Percentiles rank a stretch among this genome's conserved stretches.
Conservation (phyloP, 2,888 invertebrate species). For the Helicoverpa assulta region DNA sequence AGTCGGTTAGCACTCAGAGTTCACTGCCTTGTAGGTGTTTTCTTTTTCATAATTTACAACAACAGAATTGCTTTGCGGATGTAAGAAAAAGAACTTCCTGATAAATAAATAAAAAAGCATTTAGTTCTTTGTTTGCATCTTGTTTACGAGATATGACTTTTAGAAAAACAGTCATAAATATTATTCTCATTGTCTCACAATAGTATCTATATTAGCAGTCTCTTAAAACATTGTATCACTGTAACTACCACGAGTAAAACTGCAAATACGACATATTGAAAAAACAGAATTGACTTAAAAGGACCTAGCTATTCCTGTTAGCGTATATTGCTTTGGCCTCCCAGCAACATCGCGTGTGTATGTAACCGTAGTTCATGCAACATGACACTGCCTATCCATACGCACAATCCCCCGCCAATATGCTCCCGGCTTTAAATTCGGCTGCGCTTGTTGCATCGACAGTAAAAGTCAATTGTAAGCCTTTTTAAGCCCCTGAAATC, state of each 20-base stretch:
- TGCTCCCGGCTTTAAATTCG: conserved; percentile 29
- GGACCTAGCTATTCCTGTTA: background rate
- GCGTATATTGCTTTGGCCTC: conserved; percentile 7
- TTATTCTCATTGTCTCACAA: no score
- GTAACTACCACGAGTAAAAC: no score
- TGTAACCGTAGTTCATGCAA: conserved; percentile 38
- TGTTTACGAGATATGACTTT: background rate
- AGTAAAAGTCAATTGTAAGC: conserved; percentile 15
- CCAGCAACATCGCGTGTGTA: conserved; percentile 16
- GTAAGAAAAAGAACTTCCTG: background rate
- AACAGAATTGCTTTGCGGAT: background rate
- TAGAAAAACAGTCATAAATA: background rate
- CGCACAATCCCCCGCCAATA: background rate
- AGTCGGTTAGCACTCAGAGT: background rate
- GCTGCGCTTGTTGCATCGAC: conserved; percentile 11
- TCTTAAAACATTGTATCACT: no score
- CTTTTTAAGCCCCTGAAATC: conserved; percentile 20
- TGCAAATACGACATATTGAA: background rate
- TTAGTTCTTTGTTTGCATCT: background rate
- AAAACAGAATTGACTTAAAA: background rate
- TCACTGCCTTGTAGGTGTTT: background rate
- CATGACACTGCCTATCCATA: conserved; percentile 31
- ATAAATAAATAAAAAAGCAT: background rate
- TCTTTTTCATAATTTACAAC: background rate
- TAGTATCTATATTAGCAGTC: no score